Evolutionary conservation across 2,797 vertebrate species (phyloP).

Genomic region (Chrysocyon brachyurus): DNA sequence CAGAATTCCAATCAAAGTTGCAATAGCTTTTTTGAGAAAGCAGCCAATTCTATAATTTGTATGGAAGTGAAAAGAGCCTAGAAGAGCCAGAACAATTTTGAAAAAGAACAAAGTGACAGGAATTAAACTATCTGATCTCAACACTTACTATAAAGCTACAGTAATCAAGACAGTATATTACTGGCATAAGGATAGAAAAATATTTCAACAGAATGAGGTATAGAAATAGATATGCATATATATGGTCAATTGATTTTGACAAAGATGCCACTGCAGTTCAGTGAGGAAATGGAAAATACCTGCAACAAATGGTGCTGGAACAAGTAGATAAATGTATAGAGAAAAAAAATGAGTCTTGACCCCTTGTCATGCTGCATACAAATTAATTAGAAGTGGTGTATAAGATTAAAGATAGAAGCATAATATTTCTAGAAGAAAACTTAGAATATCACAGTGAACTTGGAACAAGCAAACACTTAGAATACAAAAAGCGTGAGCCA

Average conservation of each 20-base stretch:
- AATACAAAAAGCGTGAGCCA: neutral
- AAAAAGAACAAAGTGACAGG: neutral
- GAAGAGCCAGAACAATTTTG: neutral
- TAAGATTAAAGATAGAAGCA: neutral
- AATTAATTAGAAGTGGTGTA: neutral
- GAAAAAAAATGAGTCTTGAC: neutral
- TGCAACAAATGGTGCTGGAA: neutral
- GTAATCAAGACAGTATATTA: neutral
- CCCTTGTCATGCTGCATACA: neutral
- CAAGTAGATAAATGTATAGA: neutral
- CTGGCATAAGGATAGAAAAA: neutral
- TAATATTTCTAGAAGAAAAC: constrained; percentile 31
- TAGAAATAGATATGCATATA: neutral
- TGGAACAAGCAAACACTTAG: neutral
- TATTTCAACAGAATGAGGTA: neutral
- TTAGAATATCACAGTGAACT: neutral
- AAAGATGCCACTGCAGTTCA: neutral
- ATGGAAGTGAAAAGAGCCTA: neutral
- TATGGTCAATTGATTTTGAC: neutral
- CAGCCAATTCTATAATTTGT: neutral
- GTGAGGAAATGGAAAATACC: neutral
- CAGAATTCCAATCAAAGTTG: constrained; percentile 3
- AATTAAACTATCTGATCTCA: constrained; percentile 35
- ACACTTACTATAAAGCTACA: neutral
- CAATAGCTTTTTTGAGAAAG: neutral